Evolutionary conservation across 2,888 invertebrate genomes (phyloP), one percentile per base, ranked within the genome.

Genomic region (Crematogaster levior): DNA sequence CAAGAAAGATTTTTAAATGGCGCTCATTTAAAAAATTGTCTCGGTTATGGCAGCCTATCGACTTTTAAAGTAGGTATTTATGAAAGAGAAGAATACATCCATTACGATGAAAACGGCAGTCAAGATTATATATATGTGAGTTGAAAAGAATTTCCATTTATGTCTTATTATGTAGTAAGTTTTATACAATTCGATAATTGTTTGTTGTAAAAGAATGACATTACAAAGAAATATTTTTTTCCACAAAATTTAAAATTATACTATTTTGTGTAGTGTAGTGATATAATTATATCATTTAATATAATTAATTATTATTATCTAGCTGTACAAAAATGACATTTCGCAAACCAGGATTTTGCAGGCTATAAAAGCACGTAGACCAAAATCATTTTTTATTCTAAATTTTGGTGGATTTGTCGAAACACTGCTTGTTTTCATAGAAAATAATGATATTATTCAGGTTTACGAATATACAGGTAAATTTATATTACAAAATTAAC

Each of bases 391-490:
- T 66, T 61, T 81, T 0, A 24, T 92, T 3, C 61, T 93, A 0
- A 90, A 92, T 86, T 93, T 93, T 40, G 90, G 91, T 24, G 87
- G 87, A 7, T 83, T 82, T 9, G 21, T 91, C 1, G 93, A 93
- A 82, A 93, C 89, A 27, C 84, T 93, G 12, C 81, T 94, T 12
- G 84, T 93, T 34, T 92, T 92, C 63, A 60, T 90, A 0, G 92
- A 93, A 77, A 92, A 93, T 72, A 68, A 80, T 40, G 93, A 92
- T 95, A 87, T 86, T 9, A 84, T 95, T n/a, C 93, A 94, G 86
- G 91, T 95, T 72, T 95, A 95, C 77, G 95, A 95, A 88, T 95
- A 95, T 84, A 94, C 93, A 93, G 95, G 95, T 95, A 91, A 73
- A 34, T 43, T 12, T 72, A 53, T 15, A 46, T 37, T 40, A 18